Percentiles rank a stretch among this genome's conserved stretches.
Conservation (phyloP, 2,113 vertebrate species). For the Kryptolebias marmoratus region DNA sequence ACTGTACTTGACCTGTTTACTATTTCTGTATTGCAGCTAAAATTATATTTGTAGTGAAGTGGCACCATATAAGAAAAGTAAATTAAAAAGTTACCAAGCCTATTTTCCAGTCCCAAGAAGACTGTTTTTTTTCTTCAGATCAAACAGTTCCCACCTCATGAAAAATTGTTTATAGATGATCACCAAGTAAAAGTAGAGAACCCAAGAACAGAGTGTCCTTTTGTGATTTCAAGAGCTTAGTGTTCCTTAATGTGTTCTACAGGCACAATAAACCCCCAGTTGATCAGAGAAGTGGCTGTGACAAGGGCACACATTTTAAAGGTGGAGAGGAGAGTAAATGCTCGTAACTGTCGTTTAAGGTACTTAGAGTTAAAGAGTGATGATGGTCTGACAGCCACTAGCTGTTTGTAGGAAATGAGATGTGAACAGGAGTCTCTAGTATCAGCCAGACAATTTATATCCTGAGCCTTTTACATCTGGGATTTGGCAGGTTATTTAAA, state of each 20-base stretch:
- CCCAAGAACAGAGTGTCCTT: not conserved
- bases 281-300: not conserved
- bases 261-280: not conserved
- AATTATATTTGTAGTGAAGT: no score
- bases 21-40: no score
- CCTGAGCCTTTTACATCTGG: not conserved
- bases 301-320: not conserved
- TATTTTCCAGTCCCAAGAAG: no score
- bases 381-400: conserved; percentile 3
- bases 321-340: not conserved
- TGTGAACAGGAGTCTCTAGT: not conserved
- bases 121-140: not conserved
- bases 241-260: conserved; percentile 1
- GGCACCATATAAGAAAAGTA: no score
- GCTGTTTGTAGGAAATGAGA: conserved; percentile 1
- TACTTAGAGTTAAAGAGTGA: conserved; percentile 4
- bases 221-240: not conserved
- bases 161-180: no score
- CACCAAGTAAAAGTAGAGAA: not conserved
- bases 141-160: not conserved
- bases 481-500: conserved; percentile 5
- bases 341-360: not conserved
- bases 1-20: no score
- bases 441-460: not conserved
- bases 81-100: no score